These are phyloP conservation scores for Pipistrellus pipistrellus DNA, from an alignment of 2,797 vertebrate genomes.

Conservation along the genomic window DNA sequence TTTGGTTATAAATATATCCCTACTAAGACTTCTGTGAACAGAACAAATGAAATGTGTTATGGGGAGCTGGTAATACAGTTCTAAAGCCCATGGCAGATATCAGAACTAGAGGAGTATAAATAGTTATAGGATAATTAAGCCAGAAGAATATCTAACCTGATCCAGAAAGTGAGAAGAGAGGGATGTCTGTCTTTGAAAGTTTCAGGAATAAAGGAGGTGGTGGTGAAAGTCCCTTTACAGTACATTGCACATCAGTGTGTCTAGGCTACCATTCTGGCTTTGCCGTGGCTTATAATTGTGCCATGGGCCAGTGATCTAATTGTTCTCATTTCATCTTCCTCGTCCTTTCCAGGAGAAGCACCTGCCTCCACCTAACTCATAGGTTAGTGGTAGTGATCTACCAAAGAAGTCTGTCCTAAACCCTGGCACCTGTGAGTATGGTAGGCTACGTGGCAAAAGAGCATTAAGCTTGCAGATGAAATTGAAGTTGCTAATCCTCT, in stretches of 20 bases:
- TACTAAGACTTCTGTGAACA: not conserved
- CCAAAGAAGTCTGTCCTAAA: not conserved
- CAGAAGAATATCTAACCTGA: not conserved
- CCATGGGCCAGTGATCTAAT: not conserved
- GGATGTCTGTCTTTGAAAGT: not conserved
- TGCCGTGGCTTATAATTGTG: not conserved
- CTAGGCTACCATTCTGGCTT: not conserved
- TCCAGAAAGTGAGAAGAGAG: not conserved
- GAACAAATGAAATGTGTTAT: not conserved
- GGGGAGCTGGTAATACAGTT: not conserved
- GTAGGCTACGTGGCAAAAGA: not conserved
- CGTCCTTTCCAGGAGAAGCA: not conserved
- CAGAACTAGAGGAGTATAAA: not conserved
- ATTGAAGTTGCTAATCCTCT: not conserved
- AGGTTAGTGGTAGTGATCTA: not conserved
- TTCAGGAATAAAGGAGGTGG: not conserved
- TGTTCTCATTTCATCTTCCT: constrained; percentile 35
- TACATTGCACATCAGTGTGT: not conserved
- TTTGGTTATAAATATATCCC: not conserved
- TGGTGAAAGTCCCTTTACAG: not conserved
- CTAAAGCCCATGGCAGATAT: not conserved
- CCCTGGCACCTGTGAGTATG: not conserved
- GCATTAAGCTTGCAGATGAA: not conserved
- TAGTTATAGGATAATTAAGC: not conserved
- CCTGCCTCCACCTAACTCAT: not conserved